Evolutionary conservation across 1,140 invertebrate genomes (phyloP).

Genomic region (Penaeus vannamei): DNA sequence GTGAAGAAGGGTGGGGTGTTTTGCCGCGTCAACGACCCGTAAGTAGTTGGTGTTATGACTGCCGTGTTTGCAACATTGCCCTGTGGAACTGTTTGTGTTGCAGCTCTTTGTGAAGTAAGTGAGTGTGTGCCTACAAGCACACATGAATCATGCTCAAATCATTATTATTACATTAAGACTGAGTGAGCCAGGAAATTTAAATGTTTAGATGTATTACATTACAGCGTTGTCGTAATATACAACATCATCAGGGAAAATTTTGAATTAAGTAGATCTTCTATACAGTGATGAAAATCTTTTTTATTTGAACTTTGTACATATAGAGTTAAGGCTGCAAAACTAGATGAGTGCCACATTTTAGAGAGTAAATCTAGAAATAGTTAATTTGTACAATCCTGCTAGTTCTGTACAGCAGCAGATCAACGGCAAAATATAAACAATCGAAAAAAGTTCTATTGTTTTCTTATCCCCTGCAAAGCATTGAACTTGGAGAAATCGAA

Average conservation of each 20-base stretch:
- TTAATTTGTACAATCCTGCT: constrained; percentile 68
- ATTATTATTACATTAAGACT: constrained; percentile 65
- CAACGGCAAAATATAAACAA: constrained; percentile 66
- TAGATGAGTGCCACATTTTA: constrained; percentile 68
- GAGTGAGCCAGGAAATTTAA: constrained; percentile 65
- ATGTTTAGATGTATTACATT: constrained; percentile 67
- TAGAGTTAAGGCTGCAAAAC: constrained; percentile 68
- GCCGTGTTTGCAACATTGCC: constrained; percentile 60
- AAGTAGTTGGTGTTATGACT: constrained; percentile 57
- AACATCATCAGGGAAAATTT: constrained; percentile 68
- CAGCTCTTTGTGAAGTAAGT: constrained; percentile 66
- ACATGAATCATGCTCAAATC: constrained; percentile 68
- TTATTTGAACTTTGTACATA: constrained; percentile 68
- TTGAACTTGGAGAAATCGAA: too few species aligned
- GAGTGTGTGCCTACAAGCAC: constrained; percentile 66
- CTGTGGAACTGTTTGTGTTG: constrained; percentile 64
- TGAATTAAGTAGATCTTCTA: constrained; percentile 68
- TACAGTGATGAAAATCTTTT: constrained; percentile 66
- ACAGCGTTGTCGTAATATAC: constrained; percentile 66
- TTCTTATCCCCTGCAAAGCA: neutral
- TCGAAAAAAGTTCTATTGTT: constrained; percentile 40
- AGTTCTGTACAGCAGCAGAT: constrained; percentile 68
- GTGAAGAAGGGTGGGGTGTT: constrained; percentile 45
- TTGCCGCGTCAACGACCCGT: constrained; percentile 61
- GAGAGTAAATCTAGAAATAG: constrained; percentile 67